Conservation (phyloP, 2,888 invertebrate genomes). For the Lordiphosa fenestrarum region DNA sequence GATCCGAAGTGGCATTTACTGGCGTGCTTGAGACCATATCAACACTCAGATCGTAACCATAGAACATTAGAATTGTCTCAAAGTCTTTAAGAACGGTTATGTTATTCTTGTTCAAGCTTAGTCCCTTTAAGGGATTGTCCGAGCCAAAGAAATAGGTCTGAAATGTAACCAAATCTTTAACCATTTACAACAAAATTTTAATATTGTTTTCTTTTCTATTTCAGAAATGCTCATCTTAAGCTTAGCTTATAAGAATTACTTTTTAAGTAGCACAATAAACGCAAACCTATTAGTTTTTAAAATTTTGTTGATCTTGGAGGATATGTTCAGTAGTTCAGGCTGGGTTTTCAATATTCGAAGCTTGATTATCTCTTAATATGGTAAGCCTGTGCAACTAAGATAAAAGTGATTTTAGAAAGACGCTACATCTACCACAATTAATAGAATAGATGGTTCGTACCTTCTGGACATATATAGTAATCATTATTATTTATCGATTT, state of each 20-base stretch:
- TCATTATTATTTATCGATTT: too few species aligned
- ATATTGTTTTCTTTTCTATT: background rate
- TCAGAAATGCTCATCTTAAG: background rate
- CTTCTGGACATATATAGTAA: too few species aligned
- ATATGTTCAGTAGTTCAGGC: too few species aligned
- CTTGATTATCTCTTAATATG: too few species aligned
- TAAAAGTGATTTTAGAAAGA: too few species aligned
- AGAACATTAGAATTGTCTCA: conserved; percentile 87
- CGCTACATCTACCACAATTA: too few species aligned
- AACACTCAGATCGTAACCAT: conserved; percentile 88
- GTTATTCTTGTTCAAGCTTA: conserved; percentile 89
- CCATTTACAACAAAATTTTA: background rate
- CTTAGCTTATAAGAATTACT: background rate
- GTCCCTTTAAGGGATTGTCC: conserved; percentile 90
- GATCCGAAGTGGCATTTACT: conserved; percentile 36
- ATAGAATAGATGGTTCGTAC: too few species aligned
- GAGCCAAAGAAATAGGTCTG: conserved; percentile 92
- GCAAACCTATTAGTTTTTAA: too few species aligned
- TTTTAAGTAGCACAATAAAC: conserved; percentile 3
- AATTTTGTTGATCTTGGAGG: too few species aligned
- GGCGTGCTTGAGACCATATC: conserved; percentile 75
- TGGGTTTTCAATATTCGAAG: too few species aligned
- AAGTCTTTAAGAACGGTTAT: conserved; percentile 88
- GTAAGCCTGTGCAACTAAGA: too few species aligned
- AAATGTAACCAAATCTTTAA: conserved; percentile 36